Percentiles rank a stretch among this genome's conserved stretches.
phyloP scores from a whole-genome alignment of 1,140 invertebrate genomes.

The Cheumatopsyche charites region DNA sequence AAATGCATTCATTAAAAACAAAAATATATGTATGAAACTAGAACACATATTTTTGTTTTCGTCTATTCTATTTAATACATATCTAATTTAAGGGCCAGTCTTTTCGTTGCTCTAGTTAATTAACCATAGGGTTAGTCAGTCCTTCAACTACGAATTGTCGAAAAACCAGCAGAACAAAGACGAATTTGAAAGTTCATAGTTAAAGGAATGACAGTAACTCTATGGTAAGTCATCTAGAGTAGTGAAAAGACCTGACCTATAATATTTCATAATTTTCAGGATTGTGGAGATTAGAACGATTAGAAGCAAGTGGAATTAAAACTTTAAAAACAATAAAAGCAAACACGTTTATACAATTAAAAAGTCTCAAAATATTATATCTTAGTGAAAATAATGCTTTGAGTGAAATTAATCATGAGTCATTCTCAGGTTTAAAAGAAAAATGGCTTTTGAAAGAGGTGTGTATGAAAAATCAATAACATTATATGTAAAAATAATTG shows the following conservation, averaged over 20 bases:
- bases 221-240: no score
- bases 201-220: no score
- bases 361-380: conserved; percentile 59
- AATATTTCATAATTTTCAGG: conserved; percentile 51
- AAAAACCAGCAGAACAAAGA: no score
- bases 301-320: conserved; percentile 64
- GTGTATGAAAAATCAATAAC: conserved; percentile 36
- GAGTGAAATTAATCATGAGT: conserved; percentile 60
- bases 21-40: no score
- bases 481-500: conserved; percentile 21
- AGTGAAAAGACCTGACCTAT: no score
- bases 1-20: neutral
- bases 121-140: no score
- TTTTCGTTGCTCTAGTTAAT: no score
- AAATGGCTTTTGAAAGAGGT: conserved; percentile 62
- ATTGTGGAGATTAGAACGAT: conserved; percentile 59
- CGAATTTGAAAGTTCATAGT: no score
- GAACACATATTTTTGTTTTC: conserved; percentile 33
- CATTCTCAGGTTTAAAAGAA: conserved; percentile 60
- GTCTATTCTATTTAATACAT: no score
- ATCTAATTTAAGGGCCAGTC: no score
- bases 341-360: conserved; percentile 61
- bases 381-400: conserved; percentile 60
- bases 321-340: conserved; percentile 61
- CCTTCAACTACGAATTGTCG: no score